These are phyloP conservation scores for Tenthredo scrophulariae DNA, from an alignment of 2,888 invertebrate species.

Conservation along the genomic window DNA sequence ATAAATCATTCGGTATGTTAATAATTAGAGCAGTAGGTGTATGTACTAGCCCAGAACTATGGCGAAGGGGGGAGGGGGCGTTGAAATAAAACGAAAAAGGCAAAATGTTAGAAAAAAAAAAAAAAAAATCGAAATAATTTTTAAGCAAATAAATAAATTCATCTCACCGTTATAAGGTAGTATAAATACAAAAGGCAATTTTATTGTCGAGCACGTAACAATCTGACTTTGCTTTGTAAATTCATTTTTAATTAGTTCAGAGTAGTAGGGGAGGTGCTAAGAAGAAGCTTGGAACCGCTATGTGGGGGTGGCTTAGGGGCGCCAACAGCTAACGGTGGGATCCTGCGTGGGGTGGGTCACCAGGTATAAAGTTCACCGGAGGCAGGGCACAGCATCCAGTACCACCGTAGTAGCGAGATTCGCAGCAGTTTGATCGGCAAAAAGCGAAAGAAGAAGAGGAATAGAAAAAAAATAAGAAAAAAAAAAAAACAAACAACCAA, in stretches of 20 bases:
- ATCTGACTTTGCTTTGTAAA: constrained; percentile 52
- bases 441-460: neutral
- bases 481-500: neutral
- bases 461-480: neutral
- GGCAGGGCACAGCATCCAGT: constrained; percentile 53
- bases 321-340: constrained; percentile 43
- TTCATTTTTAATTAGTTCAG: constrained; percentile 60
- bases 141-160: constrained; percentile 10
- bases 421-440: constrained; percentile 6
- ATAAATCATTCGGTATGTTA: constrained; percentile 11
- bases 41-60: neutral
- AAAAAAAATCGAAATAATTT: neutral
- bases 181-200: constrained; percentile 44
- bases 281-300: constrained; percentile 49
- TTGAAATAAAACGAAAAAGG: neutral
- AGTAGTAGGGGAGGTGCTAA: constrained; percentile 52
- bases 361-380: constrained; percentile 53
- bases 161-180: neutral
- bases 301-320: constrained; percentile 52
- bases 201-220: constrained; percentile 49
- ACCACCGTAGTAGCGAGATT: constrained; percentile 40
- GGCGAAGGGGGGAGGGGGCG: too few species aligned
- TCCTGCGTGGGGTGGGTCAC: constrained; percentile 51
- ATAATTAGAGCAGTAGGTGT: neutral
- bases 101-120: neutral